Evolutionary conservation across 2,113 vertebrate genomes (phyloP).

Genomic region (Plestiodon gilberti): DNA sequence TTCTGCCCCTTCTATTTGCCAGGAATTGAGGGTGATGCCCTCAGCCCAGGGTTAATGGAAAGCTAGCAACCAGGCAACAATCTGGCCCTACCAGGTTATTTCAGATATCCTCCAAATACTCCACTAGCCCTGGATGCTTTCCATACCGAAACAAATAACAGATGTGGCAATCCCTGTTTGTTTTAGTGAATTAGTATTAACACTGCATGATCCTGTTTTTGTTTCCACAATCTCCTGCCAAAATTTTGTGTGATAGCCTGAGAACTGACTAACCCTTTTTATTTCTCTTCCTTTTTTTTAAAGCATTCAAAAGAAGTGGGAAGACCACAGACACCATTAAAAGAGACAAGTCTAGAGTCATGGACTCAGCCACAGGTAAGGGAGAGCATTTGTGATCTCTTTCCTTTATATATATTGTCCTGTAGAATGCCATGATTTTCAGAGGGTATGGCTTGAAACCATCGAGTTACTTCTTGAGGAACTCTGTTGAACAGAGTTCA

Average conservation of each 20-base stretch:
- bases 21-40: no score
- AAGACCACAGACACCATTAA: constrained; percentile 71
- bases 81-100: neutral
- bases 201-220: neutral
- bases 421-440: neutral
- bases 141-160: neutral
- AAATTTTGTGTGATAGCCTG: neutral
- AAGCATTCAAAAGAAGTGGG: constrained; percentile 70
- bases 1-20: no score
- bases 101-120: neutral
- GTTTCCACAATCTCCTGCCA: neutral
- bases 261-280: neutral
- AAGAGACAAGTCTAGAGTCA: constrained; percentile 70
- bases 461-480: neutral
- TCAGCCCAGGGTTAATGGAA: neutral
- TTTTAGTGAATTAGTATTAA: neutral
- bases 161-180: neutral
- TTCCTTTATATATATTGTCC: neutral
- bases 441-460: neutral
- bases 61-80: neutral
- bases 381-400: neutral
- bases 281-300: constrained; percentile 35
- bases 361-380: constrained; percentile 77
- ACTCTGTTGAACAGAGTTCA: neutral
- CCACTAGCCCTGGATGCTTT: no score